Evolutionary conservation across 2,888 invertebrate species (phyloP), one percentile per base, ranked within the genome.

Genomic region (Scelioninae gen. 1): DNA sequence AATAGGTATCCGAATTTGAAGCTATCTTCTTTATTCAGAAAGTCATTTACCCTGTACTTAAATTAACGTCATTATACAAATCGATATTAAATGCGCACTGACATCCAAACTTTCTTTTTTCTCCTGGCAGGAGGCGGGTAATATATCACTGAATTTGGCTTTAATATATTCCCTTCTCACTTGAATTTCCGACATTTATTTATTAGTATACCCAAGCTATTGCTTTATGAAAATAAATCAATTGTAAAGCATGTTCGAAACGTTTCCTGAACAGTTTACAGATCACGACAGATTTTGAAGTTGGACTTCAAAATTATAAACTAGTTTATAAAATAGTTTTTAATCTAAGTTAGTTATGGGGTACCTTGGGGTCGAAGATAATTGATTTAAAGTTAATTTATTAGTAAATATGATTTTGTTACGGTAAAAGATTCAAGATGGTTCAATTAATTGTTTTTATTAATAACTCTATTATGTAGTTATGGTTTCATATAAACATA

Each of bases 11-110:
- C 53, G 10, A 29, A 53, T 53, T 53, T 2, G 11, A 31, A 31
- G 31, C 53, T 53, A 31, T 53, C 53, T 53, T 53, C 53, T 56
- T 38, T 56, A 32, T 34, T 38, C 16, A 7, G 15, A 56, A 31
- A 55, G 58, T 58, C 58, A 58, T 58, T 16, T 0, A 58, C 40
- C 58, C 16, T 40, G 16, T 38, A 15, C 13, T 40, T 58, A 58
- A 40, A 23, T 40, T 38, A 38, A 58, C 16, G 23, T 40, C 38
- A 38, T 58, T 58, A 58, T 16, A 15, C 10, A 16, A 58, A 58
- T 40, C 58, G 38, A 58, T 40, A 40, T 16, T 32, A 23, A 55
- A 55, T 32, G 8, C 53, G 13, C 32, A 55, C 32, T 55, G 58
- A 58, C 23, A 58, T 40, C 6, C 38, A 16, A 58, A 58, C 40